These are phyloP conservation scores for Corythoichthys intestinalis DNA, from an alignment of 2,113 vertebrate species.

Conservation along the genomic window DNA sequence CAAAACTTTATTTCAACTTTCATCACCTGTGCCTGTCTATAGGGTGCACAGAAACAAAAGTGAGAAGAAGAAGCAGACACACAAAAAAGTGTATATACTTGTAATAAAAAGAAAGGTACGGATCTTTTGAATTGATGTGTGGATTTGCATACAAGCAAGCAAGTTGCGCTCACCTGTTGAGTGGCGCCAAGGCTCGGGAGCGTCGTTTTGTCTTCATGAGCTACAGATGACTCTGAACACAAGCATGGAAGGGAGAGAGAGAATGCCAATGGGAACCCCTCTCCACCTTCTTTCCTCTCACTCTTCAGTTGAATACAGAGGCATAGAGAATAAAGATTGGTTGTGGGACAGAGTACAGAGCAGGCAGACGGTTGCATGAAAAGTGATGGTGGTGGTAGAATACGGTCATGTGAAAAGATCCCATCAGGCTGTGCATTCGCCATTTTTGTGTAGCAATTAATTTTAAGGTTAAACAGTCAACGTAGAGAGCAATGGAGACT, in stretches of 20 bases:
- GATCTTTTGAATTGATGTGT: slow-evolving; percentile 55
- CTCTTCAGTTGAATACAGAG: slow-evolving; percentile 49
- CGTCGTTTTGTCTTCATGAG: slow-evolving; percentile 64
- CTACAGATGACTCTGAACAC: slow-evolving; percentile 63
- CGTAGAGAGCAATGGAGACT: slow-evolving; percentile 13
- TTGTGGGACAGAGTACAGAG: slow-evolving; percentile 20
- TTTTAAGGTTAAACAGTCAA: not conserved
- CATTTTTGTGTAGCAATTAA: not conserved
- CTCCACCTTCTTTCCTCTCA: slow-evolving; percentile 53
- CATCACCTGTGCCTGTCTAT: slow-evolving; percentile 54
- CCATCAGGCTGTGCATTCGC: not conserved
- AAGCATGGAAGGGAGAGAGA: slow-evolving; percentile 52
- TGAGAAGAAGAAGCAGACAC: slow-evolving; percentile 28
- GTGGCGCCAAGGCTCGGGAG: slow-evolving; percentile 55
- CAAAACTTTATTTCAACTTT: slow-evolving; percentile 58
- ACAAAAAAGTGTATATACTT: slow-evolving; percentile 35
- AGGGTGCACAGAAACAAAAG: slow-evolving; percentile 43
- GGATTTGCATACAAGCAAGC: slow-evolving; percentile 63
- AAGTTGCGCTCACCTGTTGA: slow-evolving; percentile 69
- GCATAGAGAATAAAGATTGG: slow-evolving; percentile 35
- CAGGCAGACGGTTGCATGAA: slow-evolving; percentile 14
- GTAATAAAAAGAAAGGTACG: slow-evolving; percentile 22
- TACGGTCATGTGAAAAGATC: slow-evolving; percentile 26
- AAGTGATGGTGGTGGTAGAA: slow-evolving; percentile 20
- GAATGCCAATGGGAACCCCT: slow-evolving; percentile 57